These are phyloP conservation scores for Chloroclysta siterata DNA, from an alignment of 2,888 invertebrate genomes.

Conservation along the genomic window DNA sequence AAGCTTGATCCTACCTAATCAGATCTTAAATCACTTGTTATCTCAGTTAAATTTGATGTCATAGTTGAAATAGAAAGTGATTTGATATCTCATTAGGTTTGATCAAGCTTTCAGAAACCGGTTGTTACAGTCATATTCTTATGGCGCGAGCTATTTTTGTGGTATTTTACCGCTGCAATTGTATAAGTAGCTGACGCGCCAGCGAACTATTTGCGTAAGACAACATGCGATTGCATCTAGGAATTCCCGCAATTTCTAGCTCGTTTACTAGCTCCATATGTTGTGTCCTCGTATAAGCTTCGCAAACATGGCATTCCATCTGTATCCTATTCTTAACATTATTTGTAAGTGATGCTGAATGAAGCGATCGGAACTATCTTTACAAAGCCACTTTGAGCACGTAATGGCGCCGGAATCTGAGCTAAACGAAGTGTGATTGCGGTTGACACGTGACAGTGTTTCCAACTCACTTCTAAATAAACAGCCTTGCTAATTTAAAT, in stretches of 20 bases:
- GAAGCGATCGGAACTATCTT: slow-evolving; percentile 41
- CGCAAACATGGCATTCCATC: not conserved
- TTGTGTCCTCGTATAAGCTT: not conserved
- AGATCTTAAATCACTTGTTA: too few species aligned
- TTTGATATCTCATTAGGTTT: too few species aligned
- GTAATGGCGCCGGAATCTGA: slow-evolving; percentile 53
- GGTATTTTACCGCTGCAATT: not conserved
- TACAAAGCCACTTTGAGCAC: slow-evolving; percentile 39
- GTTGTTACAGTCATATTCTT: not conserved
- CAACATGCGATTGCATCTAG: not conserved
- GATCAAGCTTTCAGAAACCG: too few species aligned
- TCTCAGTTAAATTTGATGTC: too few species aligned
- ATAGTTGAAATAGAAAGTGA: too few species aligned
- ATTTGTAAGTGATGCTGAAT: slow-evolving; percentile 45
- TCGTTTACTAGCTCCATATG: not conserved
- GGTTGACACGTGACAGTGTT: slow-evolving; percentile 50
- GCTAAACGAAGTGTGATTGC: slow-evolving; percentile 42
- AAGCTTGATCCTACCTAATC: too few species aligned
- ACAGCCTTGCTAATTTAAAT: slow-evolving; percentile 1
- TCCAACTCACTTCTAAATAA: slow-evolving; percentile 32
- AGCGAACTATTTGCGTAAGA: not conserved
- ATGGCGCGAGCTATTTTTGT: not conserved
- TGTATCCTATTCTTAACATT: slow-evolving; percentile 8
- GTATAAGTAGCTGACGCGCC: not conserved
- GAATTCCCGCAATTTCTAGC: not conserved